Evolutionary conservation across 1,140 invertebrate genomes (phyloP).

Genomic region (Aleiodes sp.): DNA sequence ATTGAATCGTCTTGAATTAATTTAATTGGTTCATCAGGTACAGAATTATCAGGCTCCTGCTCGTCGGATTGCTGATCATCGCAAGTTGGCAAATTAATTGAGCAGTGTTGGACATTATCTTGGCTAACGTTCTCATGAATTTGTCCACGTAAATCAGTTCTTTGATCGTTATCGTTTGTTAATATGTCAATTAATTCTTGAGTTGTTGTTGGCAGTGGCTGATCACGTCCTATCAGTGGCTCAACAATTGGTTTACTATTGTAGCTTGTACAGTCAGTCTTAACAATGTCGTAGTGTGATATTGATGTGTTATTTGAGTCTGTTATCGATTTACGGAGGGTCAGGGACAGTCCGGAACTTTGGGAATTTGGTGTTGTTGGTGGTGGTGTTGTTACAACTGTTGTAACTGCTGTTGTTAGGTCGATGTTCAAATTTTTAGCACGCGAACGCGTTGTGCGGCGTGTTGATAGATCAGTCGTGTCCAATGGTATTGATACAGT

Average conservation of each 20-base stretch:
- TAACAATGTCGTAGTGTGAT: conserved; percentile 69
- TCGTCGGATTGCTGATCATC: background rate
- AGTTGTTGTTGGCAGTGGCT: conserved; percentile 59
- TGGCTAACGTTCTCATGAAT: too few relatives aligned
- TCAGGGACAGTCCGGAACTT: conserved; percentile 57
- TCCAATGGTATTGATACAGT: conserved; percentile 59
- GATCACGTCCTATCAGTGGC: conserved; percentile 54
- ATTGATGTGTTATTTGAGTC: conserved; percentile 69
- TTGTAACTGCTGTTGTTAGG: conserved; percentile 26
- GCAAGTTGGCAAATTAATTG: background rate
- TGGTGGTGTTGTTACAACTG: conserved; percentile 32
- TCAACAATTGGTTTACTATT: conserved; percentile 51
- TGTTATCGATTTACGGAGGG: conserved; percentile 59
- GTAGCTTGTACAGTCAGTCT: conserved; percentile 58
- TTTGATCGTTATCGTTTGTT: conserved; percentile 51
- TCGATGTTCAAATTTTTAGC: conserved; percentile 58
- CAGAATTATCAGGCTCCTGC: conserved; percentile 43
- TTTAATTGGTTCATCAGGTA: conserved; percentile 38
- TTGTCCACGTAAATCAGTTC: too few relatives aligned
- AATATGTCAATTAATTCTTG: conserved; percentile 63
- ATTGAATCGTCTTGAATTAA: background rate
- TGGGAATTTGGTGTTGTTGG: conserved; percentile 50
- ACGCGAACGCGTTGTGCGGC: conserved; percentile 59
- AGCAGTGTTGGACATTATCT: background rate
- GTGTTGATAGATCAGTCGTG: conserved; percentile 51